These are phyloP conservation scores for Trachelus iudaicus DNA, from an alignment of 2,888 invertebrate species.

Conservation along the genomic window DNA sequence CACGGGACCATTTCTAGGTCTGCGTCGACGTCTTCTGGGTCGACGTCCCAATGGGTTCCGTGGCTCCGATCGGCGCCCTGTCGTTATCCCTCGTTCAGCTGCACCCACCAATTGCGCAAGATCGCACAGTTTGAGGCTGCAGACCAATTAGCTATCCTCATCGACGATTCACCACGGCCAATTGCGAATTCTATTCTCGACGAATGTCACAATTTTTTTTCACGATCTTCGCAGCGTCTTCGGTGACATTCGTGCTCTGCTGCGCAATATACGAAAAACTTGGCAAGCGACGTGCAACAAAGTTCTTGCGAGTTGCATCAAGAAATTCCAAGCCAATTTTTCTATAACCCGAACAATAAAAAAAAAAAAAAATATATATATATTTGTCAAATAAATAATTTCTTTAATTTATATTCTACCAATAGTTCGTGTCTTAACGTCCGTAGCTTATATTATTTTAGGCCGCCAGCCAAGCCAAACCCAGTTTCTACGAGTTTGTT, in stretches of 20 bases:
- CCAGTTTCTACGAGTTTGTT: slow-evolving; percentile 9
- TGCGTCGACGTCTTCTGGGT: background rate
- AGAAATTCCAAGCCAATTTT: background rate
- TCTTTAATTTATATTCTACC: background rate
- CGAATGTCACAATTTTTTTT: background rate
- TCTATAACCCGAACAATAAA: background rate
- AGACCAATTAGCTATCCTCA: background rate
- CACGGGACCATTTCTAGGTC: background rate
- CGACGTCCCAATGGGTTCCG: background rate
- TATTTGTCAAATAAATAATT: background rate
- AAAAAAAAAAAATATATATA: too few relatives aligned
- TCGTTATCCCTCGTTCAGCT: background rate
- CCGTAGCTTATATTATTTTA: background rate
- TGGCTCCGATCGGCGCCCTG: background rate
- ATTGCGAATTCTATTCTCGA: background rate
- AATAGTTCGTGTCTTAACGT: background rate
- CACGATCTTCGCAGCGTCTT: background rate
- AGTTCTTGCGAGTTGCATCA: background rate
- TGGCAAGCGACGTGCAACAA: background rate
- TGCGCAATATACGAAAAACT: background rate
- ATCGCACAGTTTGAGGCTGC: background rate
- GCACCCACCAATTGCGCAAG: background rate
- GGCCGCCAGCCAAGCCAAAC: background rate
- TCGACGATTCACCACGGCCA: background rate
- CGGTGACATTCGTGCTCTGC: background rate